These are phyloP conservation scores for Hipparchia semele DNA, from an alignment of 2,888 invertebrate species.

Conservation along the genomic window DNA sequence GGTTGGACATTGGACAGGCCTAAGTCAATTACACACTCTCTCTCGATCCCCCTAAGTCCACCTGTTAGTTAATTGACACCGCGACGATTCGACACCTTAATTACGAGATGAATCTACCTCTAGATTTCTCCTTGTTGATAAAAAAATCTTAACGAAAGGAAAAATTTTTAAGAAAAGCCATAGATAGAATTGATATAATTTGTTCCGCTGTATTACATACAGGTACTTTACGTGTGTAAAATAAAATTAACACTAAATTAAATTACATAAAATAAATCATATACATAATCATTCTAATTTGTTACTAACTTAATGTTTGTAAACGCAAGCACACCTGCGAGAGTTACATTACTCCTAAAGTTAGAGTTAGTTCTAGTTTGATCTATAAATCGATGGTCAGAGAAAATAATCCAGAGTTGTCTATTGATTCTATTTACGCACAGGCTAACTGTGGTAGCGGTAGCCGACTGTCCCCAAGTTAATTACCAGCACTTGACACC, in stretches of 20 bases:
- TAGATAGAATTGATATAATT: no score
- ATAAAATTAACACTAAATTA: no score
- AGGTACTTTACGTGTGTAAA: no score
- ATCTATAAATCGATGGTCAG: neutral
- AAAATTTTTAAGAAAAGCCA: no score
- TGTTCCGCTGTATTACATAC: no score
- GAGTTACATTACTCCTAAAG: neutral
- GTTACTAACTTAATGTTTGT: no score
- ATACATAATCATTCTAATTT: no score
- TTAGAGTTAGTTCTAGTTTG: neutral
- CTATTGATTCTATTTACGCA: constrained; percentile 28
- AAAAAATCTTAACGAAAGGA: no score
- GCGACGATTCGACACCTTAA: neutral
- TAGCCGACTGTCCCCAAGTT: constrained; percentile 55
- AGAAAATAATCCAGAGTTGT: neutral
- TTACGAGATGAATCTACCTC: neutral
- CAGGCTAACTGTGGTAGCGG: constrained; percentile 18
- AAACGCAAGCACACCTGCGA: neutral
- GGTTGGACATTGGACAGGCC: neutral
- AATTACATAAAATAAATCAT: no score
- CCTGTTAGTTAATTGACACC: neutral
- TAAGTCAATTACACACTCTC: constrained; percentile 5
- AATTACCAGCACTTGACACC: constrained; percentile 77
- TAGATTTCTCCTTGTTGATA: neutral
- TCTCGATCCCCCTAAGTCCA: neutral